Evolutionary conservation across 2,797 vertebrate species (phyloP).

Genomic region (Huso huso): DNA sequence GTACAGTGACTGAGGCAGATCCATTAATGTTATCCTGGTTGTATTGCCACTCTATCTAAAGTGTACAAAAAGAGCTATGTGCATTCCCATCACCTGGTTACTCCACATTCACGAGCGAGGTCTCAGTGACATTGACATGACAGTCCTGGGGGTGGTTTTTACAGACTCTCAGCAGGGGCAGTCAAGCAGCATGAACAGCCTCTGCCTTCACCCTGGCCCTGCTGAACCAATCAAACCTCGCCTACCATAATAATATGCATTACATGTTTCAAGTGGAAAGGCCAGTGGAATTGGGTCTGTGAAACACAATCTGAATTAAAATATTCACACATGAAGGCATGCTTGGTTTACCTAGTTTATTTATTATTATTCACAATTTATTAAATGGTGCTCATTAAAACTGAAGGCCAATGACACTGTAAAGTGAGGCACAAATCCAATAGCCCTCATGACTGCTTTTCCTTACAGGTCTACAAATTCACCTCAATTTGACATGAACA

Average conservation of each 20-base stretch:
- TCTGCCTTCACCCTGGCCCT: not conserved
- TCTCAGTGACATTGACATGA: not conserved
- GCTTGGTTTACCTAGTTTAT: no score
- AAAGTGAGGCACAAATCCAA: no score
- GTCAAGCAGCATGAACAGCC: not conserved
- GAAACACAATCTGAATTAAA: no score
- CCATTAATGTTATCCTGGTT: not conserved
- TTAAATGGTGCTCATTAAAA: no score
- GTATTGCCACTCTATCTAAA: not conserved
- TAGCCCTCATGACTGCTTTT: no score
- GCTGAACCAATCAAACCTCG: not conserved
- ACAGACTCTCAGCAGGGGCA: not conserved
- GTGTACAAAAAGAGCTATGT: not conserved
- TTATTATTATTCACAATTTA: no score
- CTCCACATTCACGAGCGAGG: not conserved
- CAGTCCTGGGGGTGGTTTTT: slow-evolving; percentile 1
- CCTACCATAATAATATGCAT: not conserved
- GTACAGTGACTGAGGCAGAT: not conserved
- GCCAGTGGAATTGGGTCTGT: no score
- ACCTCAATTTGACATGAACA: no score
- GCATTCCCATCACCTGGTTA: not conserved
- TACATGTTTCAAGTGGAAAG: no score
- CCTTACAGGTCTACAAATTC: no score
- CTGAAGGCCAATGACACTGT: no score
- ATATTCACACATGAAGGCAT: no score